Percentiles rank a stretch among this genome's conserved stretches.
These are phyloP conservation scores for Tetranychus urticae DNA, from an alignment of 1,140 invertebrate genomes.

Conservation along the genomic window DNA sequence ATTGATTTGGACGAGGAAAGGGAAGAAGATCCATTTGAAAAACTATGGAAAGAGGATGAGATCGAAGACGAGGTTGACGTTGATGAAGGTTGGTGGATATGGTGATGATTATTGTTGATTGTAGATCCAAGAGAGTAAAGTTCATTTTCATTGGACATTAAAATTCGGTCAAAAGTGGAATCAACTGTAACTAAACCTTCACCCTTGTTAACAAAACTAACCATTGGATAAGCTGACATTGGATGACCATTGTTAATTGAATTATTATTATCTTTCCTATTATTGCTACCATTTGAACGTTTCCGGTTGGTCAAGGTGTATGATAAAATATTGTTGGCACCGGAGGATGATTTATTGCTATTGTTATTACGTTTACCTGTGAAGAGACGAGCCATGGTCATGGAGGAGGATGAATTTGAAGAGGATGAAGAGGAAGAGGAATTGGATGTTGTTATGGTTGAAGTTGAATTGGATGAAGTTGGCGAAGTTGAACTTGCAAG, in stretches of 20 bases:
- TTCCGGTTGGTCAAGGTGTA: neutral
- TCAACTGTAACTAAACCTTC: conserved; percentile 4
- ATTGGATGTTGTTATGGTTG: neutral
- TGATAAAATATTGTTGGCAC: neutral
- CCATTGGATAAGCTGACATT: neutral
- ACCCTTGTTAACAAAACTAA: conserved; percentile 7
- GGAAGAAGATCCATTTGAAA: neutral
- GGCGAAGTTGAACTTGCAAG: neutral
- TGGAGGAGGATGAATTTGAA: neutral
- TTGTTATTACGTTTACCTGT: neutral
- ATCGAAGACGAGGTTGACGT: neutral
- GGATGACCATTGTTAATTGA: neutral
- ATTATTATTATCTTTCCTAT: neutral
- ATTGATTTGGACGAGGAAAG: neutral
- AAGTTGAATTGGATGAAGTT: neutral
- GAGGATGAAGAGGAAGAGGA: neutral
- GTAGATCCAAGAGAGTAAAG: conserved; percentile 5
- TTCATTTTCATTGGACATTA: conserved; percentile 9
- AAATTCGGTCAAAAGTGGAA: neutral
- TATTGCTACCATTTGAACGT: neutral
- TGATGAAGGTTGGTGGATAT: neutral
- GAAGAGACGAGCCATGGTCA: neutral
- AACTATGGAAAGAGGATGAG: neutral
- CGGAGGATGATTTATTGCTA: neutral
- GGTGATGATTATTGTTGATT: too few relatives aligned